Evolutionary conservation across 2,797 vertebrate species (phyloP).

Genomic region (Gymnocypris eckloni): DNA sequence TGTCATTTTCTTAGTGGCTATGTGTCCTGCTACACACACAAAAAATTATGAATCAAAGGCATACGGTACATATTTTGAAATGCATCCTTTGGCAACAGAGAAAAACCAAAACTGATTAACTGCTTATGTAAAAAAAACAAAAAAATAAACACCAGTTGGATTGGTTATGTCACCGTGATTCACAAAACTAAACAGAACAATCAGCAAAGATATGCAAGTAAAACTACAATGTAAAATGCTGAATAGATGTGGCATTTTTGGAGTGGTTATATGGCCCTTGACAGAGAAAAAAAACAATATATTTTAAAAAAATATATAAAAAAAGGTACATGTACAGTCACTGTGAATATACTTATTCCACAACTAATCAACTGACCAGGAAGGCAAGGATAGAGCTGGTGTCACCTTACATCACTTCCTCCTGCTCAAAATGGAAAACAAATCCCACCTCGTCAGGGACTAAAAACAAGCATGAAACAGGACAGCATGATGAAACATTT

Average conservation of each 20-base stretch:
- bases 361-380: background rate
- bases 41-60: background rate
- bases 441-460: background rate
- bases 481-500: slow-evolving; percentile 12
- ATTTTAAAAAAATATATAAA: slow-evolving; percentile 50
- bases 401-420: slow-evolving; percentile 32
- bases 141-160: background rate
- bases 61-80: slow-evolving; percentile 18
- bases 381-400: slow-evolving; percentile 25
- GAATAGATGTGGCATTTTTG: slow-evolving; percentile 26
- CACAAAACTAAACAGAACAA: background rate
- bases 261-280: slow-evolving; percentile 52
- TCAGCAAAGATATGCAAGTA: background rate
- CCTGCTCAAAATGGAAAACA: background rate
- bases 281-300: slow-evolving; percentile 47
- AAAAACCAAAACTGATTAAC: background rate
- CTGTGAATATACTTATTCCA: background rate
- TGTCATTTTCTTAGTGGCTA: slow-evolving; percentile 30
- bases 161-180: background rate
- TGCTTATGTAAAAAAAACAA: background rate
- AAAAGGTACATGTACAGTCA: slow-evolving; percentile 53
- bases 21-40: background rate
- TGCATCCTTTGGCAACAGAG: slow-evolving; percentile 39
- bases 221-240: slow-evolving; percentile 16
- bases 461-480: slow-evolving; percentile 1